Evolutionary conservation across 2,797 vertebrate species (phyloP).

Genomic region (Chrosomus eos): DNA sequence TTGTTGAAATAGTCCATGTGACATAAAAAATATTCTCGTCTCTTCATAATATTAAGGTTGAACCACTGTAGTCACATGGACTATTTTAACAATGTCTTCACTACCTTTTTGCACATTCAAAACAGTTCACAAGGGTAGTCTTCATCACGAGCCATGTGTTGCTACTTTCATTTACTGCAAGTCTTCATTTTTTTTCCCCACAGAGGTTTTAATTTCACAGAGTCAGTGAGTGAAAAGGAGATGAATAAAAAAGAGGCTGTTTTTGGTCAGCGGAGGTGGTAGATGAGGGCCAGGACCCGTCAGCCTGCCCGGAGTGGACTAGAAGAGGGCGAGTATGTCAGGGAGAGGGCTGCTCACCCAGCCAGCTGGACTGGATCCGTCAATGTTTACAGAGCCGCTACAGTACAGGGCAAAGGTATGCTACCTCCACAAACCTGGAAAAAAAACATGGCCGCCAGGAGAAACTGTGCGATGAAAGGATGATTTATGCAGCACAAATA

Average conservation of each 20-base stretch:
- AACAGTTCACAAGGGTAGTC: background rate
- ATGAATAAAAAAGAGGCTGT: conserved; percentile 45
- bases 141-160: background rate
- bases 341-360: conserved; percentile 32
- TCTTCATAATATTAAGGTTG: too few relatives aligned
- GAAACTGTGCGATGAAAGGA: conserved; percentile 64
- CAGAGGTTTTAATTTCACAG: conserved; percentile 40
- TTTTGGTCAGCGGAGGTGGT: conserved; percentile 32
- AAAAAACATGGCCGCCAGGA: conserved; percentile 57
- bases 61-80: too few relatives aligned
- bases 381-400: conserved; percentile 65
- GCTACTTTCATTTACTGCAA: background rate
- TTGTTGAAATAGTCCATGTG: too few relatives aligned
- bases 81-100: too few relatives aligned
- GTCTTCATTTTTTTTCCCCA: background rate
- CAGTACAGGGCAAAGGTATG: conserved; percentile 55
- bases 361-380: conserved; percentile 66
- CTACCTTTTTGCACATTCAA: background rate
- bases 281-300: background rate
- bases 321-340: conserved; percentile 42
- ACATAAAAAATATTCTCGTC: too few relatives aligned
- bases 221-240: conserved; percentile 5
- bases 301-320: conserved; percentile 11
- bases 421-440: conserved; percentile 62
- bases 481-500: conserved; percentile 68